Percentiles rank a stretch among this genome's conserved stretches.
Evolutionary conservation across 1,140 invertebrate species (phyloP).

Genomic region (Mya arenaria): DNA sequence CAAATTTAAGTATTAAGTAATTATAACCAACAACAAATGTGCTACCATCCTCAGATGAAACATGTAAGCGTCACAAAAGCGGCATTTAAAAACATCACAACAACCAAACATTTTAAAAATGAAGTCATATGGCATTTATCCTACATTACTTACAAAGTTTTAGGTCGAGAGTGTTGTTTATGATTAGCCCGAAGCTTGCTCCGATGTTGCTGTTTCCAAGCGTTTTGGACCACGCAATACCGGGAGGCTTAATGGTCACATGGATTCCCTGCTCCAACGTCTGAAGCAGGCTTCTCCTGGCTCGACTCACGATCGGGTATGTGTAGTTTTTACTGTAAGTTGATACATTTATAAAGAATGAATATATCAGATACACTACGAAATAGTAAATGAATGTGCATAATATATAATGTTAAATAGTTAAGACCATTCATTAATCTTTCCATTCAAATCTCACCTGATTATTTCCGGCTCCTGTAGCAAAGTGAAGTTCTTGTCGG

Average conservation of each 20-base stretch:
- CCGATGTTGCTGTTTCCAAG: constrained; percentile 17
- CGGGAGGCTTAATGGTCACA: not conserved
- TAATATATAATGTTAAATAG: too few relatives aligned
- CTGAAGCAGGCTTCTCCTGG: constrained; percentile 15
- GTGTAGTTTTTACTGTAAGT: constrained; percentile 30
- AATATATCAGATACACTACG: too few relatives aligned
- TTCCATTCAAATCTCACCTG: not conserved
- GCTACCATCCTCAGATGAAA: too few relatives aligned
- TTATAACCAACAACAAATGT: too few relatives aligned
- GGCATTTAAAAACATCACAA: too few relatives aligned
- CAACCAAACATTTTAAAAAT: too few relatives aligned
- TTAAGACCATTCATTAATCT: not conserved
- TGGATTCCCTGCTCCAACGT: constrained; percentile 14
- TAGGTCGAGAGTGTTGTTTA: constrained; percentile 8
- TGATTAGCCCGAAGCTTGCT: constrained; percentile 28
- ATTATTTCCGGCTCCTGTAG: constrained; percentile 12
- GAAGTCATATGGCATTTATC: too few relatives aligned
- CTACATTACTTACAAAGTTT: constrained; percentile 37
- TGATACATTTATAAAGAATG: too few relatives aligned
- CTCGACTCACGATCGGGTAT: constrained; percentile 7
- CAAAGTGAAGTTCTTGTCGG: not conserved
- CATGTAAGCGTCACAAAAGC: too few relatives aligned
- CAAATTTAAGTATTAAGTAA: too few relatives aligned
- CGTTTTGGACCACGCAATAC: constrained; percentile 19
- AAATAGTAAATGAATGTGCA: too few relatives aligned